phyloP scores from a whole-genome alignment of 2,888 invertebrate species.

The Rhagium mordax region DNA sequence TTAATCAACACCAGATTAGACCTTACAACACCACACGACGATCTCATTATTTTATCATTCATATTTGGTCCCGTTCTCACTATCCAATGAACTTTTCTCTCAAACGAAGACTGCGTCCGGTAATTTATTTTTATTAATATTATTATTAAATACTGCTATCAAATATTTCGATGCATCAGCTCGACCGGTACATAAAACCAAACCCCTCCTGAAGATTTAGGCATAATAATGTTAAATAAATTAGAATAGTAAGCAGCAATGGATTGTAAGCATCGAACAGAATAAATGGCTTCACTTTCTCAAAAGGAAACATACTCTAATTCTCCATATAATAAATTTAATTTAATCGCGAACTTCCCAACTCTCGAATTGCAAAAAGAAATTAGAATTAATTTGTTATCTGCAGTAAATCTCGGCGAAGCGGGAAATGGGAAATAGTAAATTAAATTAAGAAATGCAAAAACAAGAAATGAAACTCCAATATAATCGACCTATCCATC shows the following conservation, averaged over 20 bases:
- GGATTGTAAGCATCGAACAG: neutral
- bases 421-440: neutral
- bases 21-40: too few relatives aligned
- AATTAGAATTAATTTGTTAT: neutral
- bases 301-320: neutral
- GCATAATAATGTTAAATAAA: too few relatives aligned
- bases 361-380: neutral
- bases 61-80: too few relatives aligned
- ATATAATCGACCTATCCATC: neutral
- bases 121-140: too few relatives aligned
- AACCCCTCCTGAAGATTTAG: too few relatives aligned
- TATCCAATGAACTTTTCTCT: too few relatives aligned
- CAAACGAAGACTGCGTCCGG: too few relatives aligned
- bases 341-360: neutral
- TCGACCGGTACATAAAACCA: too few relatives aligned
- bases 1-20: too few relatives aligned
- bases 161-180: too few relatives aligned
- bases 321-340: neutral
- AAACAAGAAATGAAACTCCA: neutral
- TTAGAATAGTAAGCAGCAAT: neutral
- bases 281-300: neutral
- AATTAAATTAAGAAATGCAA: neutral
- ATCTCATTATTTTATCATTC: too few relatives aligned
- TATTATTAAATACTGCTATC: too few relatives aligned
- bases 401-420: neutral